phyloP scores from a whole-genome alignment of 1,140 invertebrate genomes.

The Gyrodactylus salaris region DNA sequence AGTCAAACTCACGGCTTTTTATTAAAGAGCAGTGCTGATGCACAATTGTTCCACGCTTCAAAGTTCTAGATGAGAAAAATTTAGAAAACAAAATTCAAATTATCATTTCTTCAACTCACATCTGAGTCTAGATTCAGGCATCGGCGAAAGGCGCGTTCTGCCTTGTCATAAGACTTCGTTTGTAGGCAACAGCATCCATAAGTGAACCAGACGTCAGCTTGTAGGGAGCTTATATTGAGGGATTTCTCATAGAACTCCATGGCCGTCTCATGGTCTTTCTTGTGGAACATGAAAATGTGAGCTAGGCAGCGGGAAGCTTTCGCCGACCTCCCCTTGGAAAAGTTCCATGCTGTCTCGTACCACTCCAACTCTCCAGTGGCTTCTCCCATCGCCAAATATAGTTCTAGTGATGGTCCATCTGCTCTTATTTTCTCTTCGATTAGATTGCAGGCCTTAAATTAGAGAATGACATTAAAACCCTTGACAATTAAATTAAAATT shows the following conservation, averaged over 20 bases:
- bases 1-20: not conserved
- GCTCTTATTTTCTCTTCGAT: not conserved
- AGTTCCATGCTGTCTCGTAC: constrained; percentile 1
- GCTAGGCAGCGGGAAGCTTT: constrained; percentile 1
- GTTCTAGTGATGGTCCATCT: not conserved
- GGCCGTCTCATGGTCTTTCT: not conserved
- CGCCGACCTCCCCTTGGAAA: not conserved
- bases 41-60: constrained; percentile 7
- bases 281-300: not conserved
- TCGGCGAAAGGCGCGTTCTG: not conserved
- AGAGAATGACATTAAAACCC: too few species aligned
- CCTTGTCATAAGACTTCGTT: not conserved
- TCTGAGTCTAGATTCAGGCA: not conserved
- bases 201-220: constrained; percentile 4
- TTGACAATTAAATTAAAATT: too few species aligned
- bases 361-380: not conserved
- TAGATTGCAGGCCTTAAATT: not conserved
- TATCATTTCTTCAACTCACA: not conserved
- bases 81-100: too few species aligned
- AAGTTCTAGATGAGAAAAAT: constrained; percentile 1
- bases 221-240: not conserved
- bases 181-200: constrained; percentile 7
- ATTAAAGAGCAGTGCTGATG: not conserved
- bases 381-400: not conserved
- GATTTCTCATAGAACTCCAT: not conserved